phyloP scores from a whole-genome alignment of 2,797 vertebrate genomes.

The Myripristis murdjan region DNA sequence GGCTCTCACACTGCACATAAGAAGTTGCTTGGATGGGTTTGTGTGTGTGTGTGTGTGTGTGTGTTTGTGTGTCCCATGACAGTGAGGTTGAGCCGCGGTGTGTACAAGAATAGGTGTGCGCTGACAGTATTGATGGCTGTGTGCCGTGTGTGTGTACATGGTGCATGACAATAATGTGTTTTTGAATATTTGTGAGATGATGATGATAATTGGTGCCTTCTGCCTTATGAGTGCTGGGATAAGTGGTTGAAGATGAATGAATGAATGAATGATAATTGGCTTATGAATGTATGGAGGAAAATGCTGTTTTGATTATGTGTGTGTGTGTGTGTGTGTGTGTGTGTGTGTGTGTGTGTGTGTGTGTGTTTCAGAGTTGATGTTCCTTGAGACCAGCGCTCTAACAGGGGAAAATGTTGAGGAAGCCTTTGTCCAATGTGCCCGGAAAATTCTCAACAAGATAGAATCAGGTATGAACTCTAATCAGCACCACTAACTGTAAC shows the following conservation, averaged over 20 bases:
- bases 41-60: constrained; percentile 3
- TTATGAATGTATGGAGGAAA: not conserved
- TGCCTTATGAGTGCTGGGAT: no score
- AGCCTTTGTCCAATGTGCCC: constrained; percentile 93
- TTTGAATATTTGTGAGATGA: no score
- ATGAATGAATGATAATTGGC: no score
- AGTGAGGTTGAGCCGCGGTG: not conserved
- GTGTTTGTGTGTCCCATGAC: constrained; percentile 10
- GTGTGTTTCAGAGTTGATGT: constrained; percentile 90
- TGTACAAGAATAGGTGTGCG: not conserved
- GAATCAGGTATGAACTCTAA: constrained; percentile 89
- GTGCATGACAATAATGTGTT: not conserved
- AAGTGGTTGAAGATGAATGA: no score
- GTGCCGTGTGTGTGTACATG: not conserved
- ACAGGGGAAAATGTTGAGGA: constrained; percentile 96
- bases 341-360: constrained; percentile 14
- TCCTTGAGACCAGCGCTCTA: constrained; percentile 94
- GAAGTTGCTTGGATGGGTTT: not conserved
- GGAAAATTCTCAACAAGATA: constrained; percentile 96
- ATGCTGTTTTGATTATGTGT: no score
- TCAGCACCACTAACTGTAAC: not conserved
- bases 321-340: no score
- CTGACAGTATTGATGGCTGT: not conserved
- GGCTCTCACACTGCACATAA: no score
- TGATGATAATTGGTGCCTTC: no score